Percentiles rank a stretch among this genome's conserved stretches.
These are phyloP conservation scores for Troides oblongomaculatus DNA, from an alignment of 2,888 invertebrate genomes.

Conservation along the genomic window DNA sequence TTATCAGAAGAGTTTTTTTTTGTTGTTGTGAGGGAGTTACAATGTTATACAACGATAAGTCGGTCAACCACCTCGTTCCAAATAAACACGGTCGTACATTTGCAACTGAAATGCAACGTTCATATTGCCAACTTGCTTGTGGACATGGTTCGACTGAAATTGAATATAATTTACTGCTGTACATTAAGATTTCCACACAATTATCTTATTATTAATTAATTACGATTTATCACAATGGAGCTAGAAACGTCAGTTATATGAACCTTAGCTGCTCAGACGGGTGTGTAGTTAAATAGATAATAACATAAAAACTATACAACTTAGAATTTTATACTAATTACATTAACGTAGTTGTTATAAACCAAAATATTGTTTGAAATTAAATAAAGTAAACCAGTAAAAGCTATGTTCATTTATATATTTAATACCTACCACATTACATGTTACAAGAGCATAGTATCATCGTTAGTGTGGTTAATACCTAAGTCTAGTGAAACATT, in stretches of 20 bases:
- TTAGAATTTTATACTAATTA: not conserved
- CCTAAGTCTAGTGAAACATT: no score
- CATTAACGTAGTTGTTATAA: not conserved
- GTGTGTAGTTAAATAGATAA: no score
- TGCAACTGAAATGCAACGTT: conserved; percentile 38
- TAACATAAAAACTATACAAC: not conserved
- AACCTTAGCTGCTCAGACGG: no score
- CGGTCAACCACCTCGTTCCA: conserved; percentile 42
- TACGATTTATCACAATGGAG: no score
- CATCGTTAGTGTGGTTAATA: no score
- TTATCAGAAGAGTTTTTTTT: conserved; percentile 23
- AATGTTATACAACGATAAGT: conserved; percentile 37
- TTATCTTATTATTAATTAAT: no score
- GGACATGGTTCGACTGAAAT: not conserved
- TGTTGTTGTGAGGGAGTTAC: conserved; percentile 36
- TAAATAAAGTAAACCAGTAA: not conserved
- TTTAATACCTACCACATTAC: no score
- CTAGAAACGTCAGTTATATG: no score
- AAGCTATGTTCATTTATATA: not conserved
- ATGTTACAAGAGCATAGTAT: no score
- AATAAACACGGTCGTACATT: conserved; percentile 39
- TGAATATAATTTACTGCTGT: not conserved
- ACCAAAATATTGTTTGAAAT: not conserved
- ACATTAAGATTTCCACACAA: no score
- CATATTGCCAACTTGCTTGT: conserved; percentile 9